These are phyloP conservation scores for Anastrepha obliqua DNA, from an alignment of 1,140 invertebrate species.

Conservation along the genomic window DNA sequence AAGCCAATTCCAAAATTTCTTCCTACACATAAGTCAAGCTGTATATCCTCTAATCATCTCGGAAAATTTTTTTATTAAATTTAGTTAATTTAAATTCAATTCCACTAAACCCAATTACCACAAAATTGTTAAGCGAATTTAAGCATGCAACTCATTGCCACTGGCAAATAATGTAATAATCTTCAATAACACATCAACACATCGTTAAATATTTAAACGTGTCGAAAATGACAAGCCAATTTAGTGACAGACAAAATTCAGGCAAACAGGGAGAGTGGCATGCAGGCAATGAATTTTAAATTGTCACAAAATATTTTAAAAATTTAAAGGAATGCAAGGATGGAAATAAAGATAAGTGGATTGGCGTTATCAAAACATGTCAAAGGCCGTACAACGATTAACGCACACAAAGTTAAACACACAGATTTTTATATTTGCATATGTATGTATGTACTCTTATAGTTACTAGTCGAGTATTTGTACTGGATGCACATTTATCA, in stretches of 20 bases:
- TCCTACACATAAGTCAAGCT: too few relatives aligned
- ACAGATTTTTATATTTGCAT: background rate
- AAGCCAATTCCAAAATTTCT: too few relatives aligned
- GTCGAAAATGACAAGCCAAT: background rate
- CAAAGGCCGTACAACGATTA: background rate
- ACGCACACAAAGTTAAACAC: background rate
- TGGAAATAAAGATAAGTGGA: background rate
- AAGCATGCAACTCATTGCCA: background rate
- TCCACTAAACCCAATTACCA: background rate
- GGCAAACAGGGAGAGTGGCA: background rate
- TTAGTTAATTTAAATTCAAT: too few relatives aligned
- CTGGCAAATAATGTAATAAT: background rate
- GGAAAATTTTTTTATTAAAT: too few relatives aligned
- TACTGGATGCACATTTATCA: background rate
- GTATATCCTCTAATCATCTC: too few relatives aligned
- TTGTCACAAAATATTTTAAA: background rate
- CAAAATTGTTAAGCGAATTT: background rate
- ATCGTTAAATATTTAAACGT: slow-evolving; percentile 31
- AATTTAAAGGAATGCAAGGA: background rate
- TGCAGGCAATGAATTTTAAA: background rate
- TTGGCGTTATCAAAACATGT: slow-evolving; percentile 14
- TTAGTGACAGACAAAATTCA: background rate
- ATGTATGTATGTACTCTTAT: background rate
- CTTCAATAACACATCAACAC: slow-evolving; percentile 10
- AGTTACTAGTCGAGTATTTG: too few relatives aligned